Base-by-base conservation (phyloP, 1,140 invertebrate species). In the Nasonia longicornis region DNA sequence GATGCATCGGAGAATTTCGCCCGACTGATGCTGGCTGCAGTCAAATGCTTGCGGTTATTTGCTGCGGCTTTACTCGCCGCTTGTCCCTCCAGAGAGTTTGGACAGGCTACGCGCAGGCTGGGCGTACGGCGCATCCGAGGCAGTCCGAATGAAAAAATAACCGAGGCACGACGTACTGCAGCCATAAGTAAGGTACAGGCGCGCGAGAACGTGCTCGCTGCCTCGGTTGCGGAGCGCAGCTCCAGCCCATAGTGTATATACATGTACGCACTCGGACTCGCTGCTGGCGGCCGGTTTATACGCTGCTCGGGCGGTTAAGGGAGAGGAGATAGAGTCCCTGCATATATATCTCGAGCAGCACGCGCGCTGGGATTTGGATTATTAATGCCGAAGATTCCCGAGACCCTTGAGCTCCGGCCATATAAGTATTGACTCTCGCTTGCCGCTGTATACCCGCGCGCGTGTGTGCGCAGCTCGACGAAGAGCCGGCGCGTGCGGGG, bases 361-460 rank as follows among this genome's bases (percentile, higher is more conserved):
- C 48, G 48, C 81, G 80, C 79, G 66, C 80, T 82, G 78, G 82
- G 85, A 83, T 83, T 79, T 83, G 70, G 79, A 81, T 81, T 78
- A 83, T 78, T 76, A 82, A 77, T 79, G 67, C 52, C 42, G 22
- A 70, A 82, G 82, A 84, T 83, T 82, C 84, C 77, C 76, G 35
- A 72, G 82, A 58, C 63, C 48, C 69, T 29, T 48, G 74, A 48
- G 77, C 66, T 45, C 80, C 58, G 69, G 12, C 64, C 79, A 80
- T 77, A 81, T 83, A 83, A 80, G 82, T 80, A 85, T 84, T 84
- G 81, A 85, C 84, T 79, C 52, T 71, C 26, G 73, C 70, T 74
- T 63, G 74, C 67, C 64, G 63, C 63, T 11, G 48, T 71, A 26
- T 20, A 8, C 69, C 16, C 2, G 31, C 12, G 71, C 69, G 71